A percentile compares a stretch with the other conserved stretches of the same genome.
Evolutionary conservation across 2,888 invertebrate species (phyloP).

Genomic region (Trissonchulus sp.): DNA sequence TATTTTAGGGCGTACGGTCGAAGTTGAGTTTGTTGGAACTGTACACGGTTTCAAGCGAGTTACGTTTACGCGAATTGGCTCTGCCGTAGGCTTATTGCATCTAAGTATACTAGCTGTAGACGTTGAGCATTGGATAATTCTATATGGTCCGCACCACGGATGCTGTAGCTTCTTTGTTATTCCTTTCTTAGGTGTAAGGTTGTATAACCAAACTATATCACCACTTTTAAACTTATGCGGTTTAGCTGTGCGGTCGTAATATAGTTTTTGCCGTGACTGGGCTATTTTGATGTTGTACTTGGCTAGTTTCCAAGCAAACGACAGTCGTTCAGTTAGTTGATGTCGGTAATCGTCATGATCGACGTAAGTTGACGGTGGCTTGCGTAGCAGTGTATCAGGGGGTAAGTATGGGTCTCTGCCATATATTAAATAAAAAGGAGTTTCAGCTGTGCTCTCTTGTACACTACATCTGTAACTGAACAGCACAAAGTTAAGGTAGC

Average conservation of each 20-base stretch:
- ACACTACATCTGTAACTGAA: constrained; percentile 3
- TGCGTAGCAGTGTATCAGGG: not conserved
- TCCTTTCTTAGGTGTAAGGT: no score
- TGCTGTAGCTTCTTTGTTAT: not conserved
- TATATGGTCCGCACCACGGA: constrained; percentile 20
- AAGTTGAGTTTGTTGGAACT: no score
- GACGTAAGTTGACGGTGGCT: no score
- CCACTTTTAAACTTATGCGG: no score
- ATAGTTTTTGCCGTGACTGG: no score
- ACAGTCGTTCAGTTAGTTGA: no score
- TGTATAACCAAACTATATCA: no score
- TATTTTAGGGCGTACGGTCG: no score
- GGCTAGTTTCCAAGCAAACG: not conserved
- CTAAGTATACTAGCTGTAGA: not conserved
- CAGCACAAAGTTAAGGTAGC: not conserved
- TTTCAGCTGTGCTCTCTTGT: constrained; percentile 3
- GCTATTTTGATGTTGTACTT: no score
- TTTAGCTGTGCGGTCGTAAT: no score
- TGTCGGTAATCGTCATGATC: constrained; percentile 3
- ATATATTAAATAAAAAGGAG: not conserved
- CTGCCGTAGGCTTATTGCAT: not conserved
- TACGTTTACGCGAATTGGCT: not conserved
- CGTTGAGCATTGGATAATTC: not conserved
- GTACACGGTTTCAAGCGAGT: not conserved
- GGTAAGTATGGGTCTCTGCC: constrained; percentile 15